Conservation (phyloP, 92 coral and sea anemone genomes). For the Anthopleura xanthogrammica region DNA sequence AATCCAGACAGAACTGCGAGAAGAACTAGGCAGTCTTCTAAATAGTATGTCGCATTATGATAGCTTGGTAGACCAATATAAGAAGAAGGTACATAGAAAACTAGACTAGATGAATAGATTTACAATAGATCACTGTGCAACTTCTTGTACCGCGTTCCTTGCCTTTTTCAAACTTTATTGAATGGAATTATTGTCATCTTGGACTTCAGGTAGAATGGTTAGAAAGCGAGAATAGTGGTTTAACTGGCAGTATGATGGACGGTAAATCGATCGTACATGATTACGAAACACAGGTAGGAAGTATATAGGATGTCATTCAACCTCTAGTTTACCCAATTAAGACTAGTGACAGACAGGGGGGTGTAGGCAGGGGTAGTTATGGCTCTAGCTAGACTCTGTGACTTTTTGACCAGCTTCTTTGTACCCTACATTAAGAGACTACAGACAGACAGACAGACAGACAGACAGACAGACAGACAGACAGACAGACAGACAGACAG, state of each 20-base stretch:
- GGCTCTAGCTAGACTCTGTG: background rate
- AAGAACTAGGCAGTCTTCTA: slow-evolving; percentile 39
- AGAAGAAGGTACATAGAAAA: slow-evolving; percentile 52
- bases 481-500: background rate
- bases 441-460: background rate
- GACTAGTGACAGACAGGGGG: too few relatives aligned
- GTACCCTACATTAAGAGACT: background rate
- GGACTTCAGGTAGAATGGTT: slow-evolving; percentile 50
- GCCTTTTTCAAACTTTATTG: too few relatives aligned
- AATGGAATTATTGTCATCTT: background rate
- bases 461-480: background rate
- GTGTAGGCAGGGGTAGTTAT: background rate
- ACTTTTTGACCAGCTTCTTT: background rate
- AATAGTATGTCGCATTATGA: slow-evolving; percentile 74
- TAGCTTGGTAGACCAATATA: slow-evolving; percentile 59
- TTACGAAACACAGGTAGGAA: slow-evolving; percentile 52
- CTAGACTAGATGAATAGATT: too few relatives aligned
- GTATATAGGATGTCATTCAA: background rate
- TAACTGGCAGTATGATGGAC: slow-evolving; percentile 57
- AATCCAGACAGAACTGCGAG: slow-evolving; percentile 24
- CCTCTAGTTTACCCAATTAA: too few relatives aligned
- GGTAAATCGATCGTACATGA: slow-evolving; percentile 55
- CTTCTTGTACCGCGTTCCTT: too few relatives aligned
- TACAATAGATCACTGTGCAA: too few relatives aligned
- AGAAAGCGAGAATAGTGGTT: slow-evolving; percentile 51